These are phyloP conservation scores for Ischnus inquisitorius DNA, from an alignment of 2,888 invertebrate genomes.

Conservation along the genomic window DNA sequence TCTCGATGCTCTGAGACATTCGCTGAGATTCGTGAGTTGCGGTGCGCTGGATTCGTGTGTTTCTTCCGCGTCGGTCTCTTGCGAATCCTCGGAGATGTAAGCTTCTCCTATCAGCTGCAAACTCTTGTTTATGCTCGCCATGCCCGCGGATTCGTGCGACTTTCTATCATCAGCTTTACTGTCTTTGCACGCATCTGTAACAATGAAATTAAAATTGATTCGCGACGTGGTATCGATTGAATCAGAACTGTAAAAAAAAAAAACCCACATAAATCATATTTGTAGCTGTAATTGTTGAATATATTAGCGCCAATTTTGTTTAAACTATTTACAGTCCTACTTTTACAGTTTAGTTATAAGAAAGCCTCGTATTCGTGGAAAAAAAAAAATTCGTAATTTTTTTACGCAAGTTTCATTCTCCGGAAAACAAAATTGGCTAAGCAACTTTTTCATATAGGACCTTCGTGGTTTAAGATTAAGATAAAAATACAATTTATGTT, in stretches of 20 bases:
- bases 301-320: too few relatives aligned
- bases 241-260: not conserved
- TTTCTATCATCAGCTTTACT: not conserved
- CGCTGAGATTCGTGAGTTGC: constrained; percentile 45
- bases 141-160: constrained; percentile 39
- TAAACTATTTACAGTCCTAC: too few relatives aligned
- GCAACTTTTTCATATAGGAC: too few relatives aligned
- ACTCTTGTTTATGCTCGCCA: constrained; percentile 73
- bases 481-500: not conserved
- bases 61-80: constrained; percentile 70
- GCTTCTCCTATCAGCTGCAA: constrained; percentile 79
- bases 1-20: constrained; percentile 20
- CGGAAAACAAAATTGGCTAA: too few relatives aligned
- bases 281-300: not conserved
- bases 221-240: not conserved
- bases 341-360: too few relatives aligned
- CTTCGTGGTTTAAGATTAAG: not conserved
- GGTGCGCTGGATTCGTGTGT: constrained; percentile 22
- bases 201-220: constrained; percentile 29
- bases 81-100: constrained; percentile 80
- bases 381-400: too few relatives aligned
- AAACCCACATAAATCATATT: not conserved
- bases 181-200: constrained; percentile 60
- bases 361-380: too few relatives aligned
- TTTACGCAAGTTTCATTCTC: too few relatives aligned